Base-by-base conservation (phyloP, 2,113 vertebrate species). In the Microcebus jonahi region DNA sequence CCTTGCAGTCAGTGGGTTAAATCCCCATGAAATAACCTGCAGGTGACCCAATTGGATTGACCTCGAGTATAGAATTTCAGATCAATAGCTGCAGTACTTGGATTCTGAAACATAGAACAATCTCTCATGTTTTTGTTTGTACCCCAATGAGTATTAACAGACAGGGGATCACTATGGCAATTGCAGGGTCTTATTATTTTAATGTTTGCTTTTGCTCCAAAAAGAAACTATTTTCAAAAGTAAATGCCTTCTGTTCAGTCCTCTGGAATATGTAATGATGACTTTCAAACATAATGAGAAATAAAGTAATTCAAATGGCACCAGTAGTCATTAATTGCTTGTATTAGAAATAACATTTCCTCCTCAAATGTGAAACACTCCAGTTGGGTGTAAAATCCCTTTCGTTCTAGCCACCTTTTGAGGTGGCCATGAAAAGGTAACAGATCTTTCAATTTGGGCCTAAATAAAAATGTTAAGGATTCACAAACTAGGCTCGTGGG, bases 231-330 rank as follows among this genome's bases (percentile, higher is more conserved):
- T 97, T 98, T 98, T 75, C 97, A 98, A 98, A 98, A 98, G 80
- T 95, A 98, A 98, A 97, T 97, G 96, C 97, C 95, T 97, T 97
- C 91, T 98, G 97, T 97, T 98, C 97, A 98, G 97, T 98, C 96
- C 97, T 91, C 95, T 98, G 97, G 98, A 98, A 97, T 95, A 97
- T 96, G 63, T 79, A 83, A 98, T 97, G 97, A 98, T 98, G 96
- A 98, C 88, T 98, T 98, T 97, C 96, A 98, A 97, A 95, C 57
- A 91, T 86, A 88, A 95, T 91, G 57, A 93, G 59, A 98, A 98
- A 98, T 98, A 98, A 98, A 98, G 97, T 97, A 98, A 97, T 98
- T 98, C 97, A 98, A 98, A 98, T 61, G 97, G 90, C 90, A 98
- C 95, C 97, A 98, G 97, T 77, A 93, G 97, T 87, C 97, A 98